These are phyloP conservation scores for Marmota flaviventris DNA, from an alignment of 2,113 vertebrate genomes.

Conservation along the genomic window DNA sequence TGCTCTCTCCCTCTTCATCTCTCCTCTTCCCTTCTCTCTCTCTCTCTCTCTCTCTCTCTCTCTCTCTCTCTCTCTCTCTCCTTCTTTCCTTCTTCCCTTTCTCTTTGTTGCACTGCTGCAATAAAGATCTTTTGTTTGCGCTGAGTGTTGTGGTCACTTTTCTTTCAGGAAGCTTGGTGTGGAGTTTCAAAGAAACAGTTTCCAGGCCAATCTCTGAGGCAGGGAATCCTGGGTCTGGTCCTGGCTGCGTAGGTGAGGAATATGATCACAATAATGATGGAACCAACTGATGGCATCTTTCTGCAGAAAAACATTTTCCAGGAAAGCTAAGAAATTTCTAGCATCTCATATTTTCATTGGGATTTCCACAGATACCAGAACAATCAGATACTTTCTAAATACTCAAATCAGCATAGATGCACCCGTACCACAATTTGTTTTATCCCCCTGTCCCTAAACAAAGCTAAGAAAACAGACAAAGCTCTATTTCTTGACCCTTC, in stretches of 20 bases:
- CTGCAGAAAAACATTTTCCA: background rate
- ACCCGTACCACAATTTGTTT: background rate
- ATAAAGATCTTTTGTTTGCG: no score
- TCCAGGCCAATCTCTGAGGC: background rate
- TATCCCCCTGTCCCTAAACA: background rate
- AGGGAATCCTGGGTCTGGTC: background rate
- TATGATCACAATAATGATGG: background rate
- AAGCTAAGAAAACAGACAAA: slow-evolving; percentile 23
- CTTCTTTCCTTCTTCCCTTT: no score
- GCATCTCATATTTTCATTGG: background rate
- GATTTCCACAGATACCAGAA: slow-evolving; percentile 29
- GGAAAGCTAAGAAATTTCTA: background rate
- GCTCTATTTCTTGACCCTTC: background rate
- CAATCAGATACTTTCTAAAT: slow-evolving; percentile 26
- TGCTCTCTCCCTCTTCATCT: no score
- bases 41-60: no score
- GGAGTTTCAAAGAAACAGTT: background rate
- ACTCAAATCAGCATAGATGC: slow-evolving; percentile 8
- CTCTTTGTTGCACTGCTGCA: no score
- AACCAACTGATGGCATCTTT: background rate
- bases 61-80: no score
- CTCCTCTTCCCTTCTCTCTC: no score
- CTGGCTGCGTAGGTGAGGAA: background rate
- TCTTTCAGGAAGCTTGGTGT: background rate
- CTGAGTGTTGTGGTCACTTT: no score